Evolutionary conservation across 2,113 vertebrate species (phyloP), one percentile per base, ranked within the genome.

Genomic region (Melanotaenia duboulayi): DNA sequence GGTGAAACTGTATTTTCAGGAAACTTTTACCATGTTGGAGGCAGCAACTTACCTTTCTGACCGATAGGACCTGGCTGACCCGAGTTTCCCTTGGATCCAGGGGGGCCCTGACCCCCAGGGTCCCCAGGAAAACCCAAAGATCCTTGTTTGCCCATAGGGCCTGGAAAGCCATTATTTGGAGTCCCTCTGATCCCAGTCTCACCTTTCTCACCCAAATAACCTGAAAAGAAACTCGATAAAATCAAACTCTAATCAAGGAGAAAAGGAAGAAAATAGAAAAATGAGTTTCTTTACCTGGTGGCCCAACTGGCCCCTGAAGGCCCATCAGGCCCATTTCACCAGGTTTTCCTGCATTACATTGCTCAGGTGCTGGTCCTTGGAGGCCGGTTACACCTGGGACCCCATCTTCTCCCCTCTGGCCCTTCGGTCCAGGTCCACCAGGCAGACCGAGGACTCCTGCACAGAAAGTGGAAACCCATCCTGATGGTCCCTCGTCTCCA

Each of bases 191-290:
- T 48, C 5, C 93, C 93, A 0, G 5, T 4, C 0, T 44, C 60
- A 35, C 94, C 94, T 24, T 91, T 93, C 20, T 86, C 73, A 20
- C 93, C 93, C 11, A 0, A 1, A 54, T 2, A 76, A 28, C 93
- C 94, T 94, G 68, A 60, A 63, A 20, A 22, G 14, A 13, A 28
- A 48, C 11, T 19, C 2, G 23, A 40, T 13, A 6, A 25, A 19
- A 11, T 35, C 16, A 64, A 9, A 35, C 1, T 35, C 32, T 9
- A 28, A 28, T 28, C 3, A 28, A 35, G 5, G 32, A 35, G 32
- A 9, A 9, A 35, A 35, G 32, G 32, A 35, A 28, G 28, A 28
- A 28, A 28, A 28, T 28, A 6, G 28, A 28, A 28, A 28, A 7
- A 9, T 5, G 8, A 35, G 32, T 35, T 9, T 35, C 4, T 35